These are phyloP conservation scores for Lepidocolaptes lacrymiger DNA, from an alignment of 2,797 vertebrate species.

Conservation along the genomic window DNA sequence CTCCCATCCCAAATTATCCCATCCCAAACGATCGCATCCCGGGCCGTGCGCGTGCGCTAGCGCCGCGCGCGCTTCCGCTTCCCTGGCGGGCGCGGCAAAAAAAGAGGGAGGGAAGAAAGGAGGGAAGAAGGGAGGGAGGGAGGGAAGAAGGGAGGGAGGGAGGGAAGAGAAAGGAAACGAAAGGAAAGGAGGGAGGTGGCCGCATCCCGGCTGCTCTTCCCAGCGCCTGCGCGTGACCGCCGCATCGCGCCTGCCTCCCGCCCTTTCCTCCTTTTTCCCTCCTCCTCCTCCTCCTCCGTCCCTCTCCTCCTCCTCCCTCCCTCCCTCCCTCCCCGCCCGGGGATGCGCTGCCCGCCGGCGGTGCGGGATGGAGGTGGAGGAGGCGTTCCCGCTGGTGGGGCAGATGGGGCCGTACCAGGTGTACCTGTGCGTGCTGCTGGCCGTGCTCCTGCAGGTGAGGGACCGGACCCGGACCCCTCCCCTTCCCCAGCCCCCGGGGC, in stretches of 20 bases:
- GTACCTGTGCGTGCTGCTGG: constrained; percentile 79
- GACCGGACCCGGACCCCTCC: background rate
- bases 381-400: constrained; percentile 77
- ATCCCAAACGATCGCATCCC: rapidly evolving
- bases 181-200: background rate
- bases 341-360: constrained; percentile 9
- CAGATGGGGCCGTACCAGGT: constrained; percentile 82
- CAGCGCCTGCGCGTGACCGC: background rate
- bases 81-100: background rate
- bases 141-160: too few relatives aligned
- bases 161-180: too few relatives aligned
- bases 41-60: background rate
- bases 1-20: too few relatives aligned
- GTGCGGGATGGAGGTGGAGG: constrained; percentile 79
- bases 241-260: background rate
- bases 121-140: too few relatives aligned
- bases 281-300: background rate
- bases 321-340: background rate
- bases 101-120: background rate
- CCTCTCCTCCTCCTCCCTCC: background rate
- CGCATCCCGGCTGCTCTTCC: background rate
- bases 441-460: constrained; percentile 80
- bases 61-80: background rate
- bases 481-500: too few relatives aligned
- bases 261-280: background rate